A percentile compares a stretch with the other conserved stretches of the same genome.
These are phyloP conservation scores for Megaleporinus macrocephalus DNA, from an alignment of 2,113 vertebrate genomes.

Conservation along the genomic window DNA sequence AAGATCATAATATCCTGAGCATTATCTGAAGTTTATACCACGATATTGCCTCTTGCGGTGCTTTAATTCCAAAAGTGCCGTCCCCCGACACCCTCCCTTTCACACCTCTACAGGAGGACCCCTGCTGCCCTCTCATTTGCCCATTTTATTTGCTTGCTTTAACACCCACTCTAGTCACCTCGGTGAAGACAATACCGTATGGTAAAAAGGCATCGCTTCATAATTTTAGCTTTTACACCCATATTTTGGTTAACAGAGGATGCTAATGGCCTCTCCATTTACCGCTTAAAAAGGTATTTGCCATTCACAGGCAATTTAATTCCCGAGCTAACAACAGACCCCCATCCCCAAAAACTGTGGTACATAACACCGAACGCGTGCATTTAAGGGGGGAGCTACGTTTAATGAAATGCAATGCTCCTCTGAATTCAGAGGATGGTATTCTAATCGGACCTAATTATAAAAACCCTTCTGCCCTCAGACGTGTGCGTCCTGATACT, in stretches of 20 bases:
- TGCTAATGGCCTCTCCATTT: conserved; percentile 47
- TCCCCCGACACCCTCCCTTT: conserved; percentile 26
- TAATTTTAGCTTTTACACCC: conserved; percentile 39
- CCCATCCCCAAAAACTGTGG: background rate
- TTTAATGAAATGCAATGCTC: background rate
- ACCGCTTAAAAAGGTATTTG: conserved; percentile 43
- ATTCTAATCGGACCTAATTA: background rate
- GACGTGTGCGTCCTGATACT: background rate
- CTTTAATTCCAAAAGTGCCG: conserved; percentile 19
- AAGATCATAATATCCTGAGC: conserved; percentile 16
- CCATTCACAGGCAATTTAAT: conserved; percentile 9
- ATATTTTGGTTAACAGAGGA: conserved; percentile 29
- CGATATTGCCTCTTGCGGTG: conserved; percentile 5
- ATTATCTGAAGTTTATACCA: background rate
- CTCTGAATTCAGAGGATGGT: background rate
- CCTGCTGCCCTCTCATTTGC: conserved; percentile 47
- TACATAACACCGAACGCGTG: background rate
- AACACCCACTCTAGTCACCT: conserved; percentile 46
- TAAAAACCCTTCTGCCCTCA: background rate
- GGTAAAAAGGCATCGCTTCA: conserved; percentile 28
- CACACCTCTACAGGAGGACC: conserved; percentile 33
- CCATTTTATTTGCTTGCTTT: conserved; percentile 47
- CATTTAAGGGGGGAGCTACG: conserved; percentile 1
- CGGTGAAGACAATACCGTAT: conserved; percentile 9
- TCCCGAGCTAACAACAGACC: background rate